Percentiles rank a stretch among this genome's conserved stretches.
phyloP scores from a whole-genome alignment of 1,140 invertebrate genomes.

The Drosophila busckii region DNA sequence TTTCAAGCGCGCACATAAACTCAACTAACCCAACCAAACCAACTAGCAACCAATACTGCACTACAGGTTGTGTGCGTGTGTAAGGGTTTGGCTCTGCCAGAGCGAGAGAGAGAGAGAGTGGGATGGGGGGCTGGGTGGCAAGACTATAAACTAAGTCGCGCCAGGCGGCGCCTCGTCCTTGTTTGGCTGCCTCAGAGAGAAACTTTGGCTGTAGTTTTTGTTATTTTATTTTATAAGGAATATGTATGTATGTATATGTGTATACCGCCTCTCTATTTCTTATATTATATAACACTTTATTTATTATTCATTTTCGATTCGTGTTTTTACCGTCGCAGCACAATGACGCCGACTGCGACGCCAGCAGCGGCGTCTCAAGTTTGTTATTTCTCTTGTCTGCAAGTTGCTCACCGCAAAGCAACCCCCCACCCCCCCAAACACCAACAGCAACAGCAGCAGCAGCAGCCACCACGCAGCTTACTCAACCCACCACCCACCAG shows the following conservation, averaged over 20 bases:
- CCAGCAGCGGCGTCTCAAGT: constrained; percentile 54
- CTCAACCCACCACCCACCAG: background rate
- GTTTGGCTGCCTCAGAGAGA: constrained; percentile 30
- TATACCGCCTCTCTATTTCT: no score
- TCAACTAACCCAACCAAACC: constrained; percentile 15
- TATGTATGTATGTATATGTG: no score
- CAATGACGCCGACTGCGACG: constrained; percentile 8
- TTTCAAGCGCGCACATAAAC: constrained; percentile 74
- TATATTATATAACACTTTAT: constrained; percentile 78
- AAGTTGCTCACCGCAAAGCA: constrained; percentile 60
- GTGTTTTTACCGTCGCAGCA: constrained; percentile 60
- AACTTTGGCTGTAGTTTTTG: constrained; percentile 53
- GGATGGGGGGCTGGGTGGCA: background rate
- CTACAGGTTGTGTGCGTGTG: constrained; percentile 1
- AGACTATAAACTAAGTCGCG: constrained; percentile 30
- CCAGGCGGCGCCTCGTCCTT: background rate
- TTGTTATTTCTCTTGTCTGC: constrained; percentile 76
- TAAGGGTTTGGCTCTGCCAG: no score
- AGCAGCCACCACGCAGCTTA: constrained; percentile 30
- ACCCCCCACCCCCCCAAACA: background rate
- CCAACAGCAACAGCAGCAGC: background rate
- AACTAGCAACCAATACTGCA: background rate
- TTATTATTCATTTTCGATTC: constrained; percentile 78
- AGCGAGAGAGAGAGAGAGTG: no score
- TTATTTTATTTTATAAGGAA: constrained; percentile 16